Evolutionary conservation across 2,888 invertebrate species (phyloP).

Genomic region (Cynaeus angustus): DNA sequence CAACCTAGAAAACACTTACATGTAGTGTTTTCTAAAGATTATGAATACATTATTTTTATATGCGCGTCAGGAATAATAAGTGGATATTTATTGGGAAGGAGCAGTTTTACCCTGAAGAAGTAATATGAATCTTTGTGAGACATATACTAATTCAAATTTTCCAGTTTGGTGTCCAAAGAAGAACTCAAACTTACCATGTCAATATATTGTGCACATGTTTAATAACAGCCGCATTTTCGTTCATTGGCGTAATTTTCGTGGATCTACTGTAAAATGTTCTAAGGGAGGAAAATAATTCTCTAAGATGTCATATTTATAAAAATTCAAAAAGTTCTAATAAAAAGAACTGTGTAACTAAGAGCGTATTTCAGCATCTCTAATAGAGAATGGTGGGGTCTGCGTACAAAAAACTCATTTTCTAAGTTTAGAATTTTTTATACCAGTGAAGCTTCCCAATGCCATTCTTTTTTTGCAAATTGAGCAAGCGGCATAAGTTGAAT

Average conservation of each 20-base stretch:
- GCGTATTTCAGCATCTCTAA: too few relatives aligned
- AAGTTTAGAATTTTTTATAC: too few relatives aligned
- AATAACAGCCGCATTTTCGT: constrained; percentile 6
- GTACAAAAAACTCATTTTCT: too few relatives aligned
- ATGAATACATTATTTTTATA: constrained; percentile 84
- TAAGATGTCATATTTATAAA: too few relatives aligned
- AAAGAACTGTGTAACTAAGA: too few relatives aligned
- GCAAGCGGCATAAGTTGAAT: too few relatives aligned
- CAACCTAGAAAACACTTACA: constrained; percentile 84
- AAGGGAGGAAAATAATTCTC: too few relatives aligned
- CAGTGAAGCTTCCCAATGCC: too few relatives aligned
- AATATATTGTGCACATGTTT: not conserved
- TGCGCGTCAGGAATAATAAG: constrained; percentile 85
- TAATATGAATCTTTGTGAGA: not conserved
- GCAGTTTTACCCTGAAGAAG: constrained; percentile 8
- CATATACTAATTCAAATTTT: not conserved
- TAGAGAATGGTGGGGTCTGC: too few relatives aligned
- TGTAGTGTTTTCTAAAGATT: constrained; percentile 84
- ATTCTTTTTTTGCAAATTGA: too few relatives aligned
- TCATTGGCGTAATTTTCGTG: constrained; percentile 13
- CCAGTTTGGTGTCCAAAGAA: constrained; percentile 24
- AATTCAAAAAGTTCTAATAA: too few relatives aligned
- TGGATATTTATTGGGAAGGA: constrained; percentile 76
- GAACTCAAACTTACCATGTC: constrained; percentile 28
- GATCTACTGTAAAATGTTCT: not conserved